Evolutionary conservation across 2,888 invertebrate species (phyloP).

Genomic region (Toxonevra muliebris): DNA sequence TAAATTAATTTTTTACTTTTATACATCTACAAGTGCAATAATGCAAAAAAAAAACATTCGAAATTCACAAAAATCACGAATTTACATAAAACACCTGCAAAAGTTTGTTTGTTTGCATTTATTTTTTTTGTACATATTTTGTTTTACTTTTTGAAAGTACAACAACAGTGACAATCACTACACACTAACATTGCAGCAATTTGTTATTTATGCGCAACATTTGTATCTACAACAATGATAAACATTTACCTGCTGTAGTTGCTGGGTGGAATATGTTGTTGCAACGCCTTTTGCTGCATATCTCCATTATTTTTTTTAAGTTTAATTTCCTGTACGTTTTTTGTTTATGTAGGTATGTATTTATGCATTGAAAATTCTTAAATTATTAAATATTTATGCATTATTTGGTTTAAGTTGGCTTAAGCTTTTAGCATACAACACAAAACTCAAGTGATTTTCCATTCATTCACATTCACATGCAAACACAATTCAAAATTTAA

Average conservation of each 20-base stretch:
- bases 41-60: slow-evolving; percentile 13
- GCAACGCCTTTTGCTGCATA: background rate
- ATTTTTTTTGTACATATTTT: slow-evolving; percentile 22
- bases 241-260: slow-evolving; percentile 29
- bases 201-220: slow-evolving; percentile 1
- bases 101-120: slow-evolving; percentile 19
- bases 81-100: slow-evolving; percentile 12
- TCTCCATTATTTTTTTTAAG: background rate
- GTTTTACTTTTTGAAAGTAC: too few relatives aligned
- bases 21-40: background rate
- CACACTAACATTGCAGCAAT: slow-evolving; percentile 8
- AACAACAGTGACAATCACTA: too few relatives aligned
- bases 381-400: too few relatives aligned
- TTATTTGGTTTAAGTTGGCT: too few relatives aligned
- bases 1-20: background rate
- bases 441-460: too few relatives aligned
- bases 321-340: background rate
- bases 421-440: too few relatives aligned
- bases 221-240: background rate
- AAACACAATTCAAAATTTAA: too few relatives aligned
- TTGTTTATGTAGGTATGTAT: background rate
- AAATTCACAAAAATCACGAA: slow-evolving; percentile 10
- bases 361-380: too few relatives aligned
- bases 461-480: too few relatives aligned
- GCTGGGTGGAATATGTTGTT: background rate